Evolutionary conservation across 2,113 vertebrate genomes (phyloP).

Genomic region (Emydocephalus ijimae): DNA sequence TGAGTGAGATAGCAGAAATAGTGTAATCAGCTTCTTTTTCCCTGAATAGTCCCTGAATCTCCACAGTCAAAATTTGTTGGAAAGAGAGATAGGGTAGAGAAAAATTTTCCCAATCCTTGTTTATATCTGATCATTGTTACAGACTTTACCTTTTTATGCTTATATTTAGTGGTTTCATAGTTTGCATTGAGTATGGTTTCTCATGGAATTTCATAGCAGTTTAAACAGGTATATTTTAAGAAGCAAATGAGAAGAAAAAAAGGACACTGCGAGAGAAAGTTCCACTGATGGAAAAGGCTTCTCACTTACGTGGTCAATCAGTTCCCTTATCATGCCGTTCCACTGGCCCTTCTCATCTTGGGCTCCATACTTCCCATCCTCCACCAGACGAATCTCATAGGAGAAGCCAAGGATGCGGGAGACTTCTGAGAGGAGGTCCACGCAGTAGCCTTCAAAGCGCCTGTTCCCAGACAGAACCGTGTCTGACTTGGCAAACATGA

Average conservation of each 20-base stretch:
- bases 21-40: neutral
- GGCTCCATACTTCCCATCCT: constrained; percentile 91
- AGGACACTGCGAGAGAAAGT: neutral
- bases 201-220: neutral
- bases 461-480: constrained; percentile 91
- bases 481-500: constrained; percentile 98
- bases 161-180: neutral
- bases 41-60: neutral
- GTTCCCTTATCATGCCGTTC: constrained; percentile 97
- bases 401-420: constrained; percentile 90
- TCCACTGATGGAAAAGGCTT: neutral
- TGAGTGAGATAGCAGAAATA: neutral
- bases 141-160: neutral
- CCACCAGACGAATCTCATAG: constrained; percentile 93
- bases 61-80: neutral
- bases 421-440: constrained; percentile 94
- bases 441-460: constrained; percentile 97
- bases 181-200: neutral
- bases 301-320: constrained; percentile 94
- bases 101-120: neutral
- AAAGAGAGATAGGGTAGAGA: neutral
- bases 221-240: neutral
- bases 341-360: constrained; percentile 98
- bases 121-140: neutral
- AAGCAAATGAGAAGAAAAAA: too few species aligned